phyloP scores from a whole-genome alignment of 1,140 invertebrate species.

The Mya arenaria region DNA sequence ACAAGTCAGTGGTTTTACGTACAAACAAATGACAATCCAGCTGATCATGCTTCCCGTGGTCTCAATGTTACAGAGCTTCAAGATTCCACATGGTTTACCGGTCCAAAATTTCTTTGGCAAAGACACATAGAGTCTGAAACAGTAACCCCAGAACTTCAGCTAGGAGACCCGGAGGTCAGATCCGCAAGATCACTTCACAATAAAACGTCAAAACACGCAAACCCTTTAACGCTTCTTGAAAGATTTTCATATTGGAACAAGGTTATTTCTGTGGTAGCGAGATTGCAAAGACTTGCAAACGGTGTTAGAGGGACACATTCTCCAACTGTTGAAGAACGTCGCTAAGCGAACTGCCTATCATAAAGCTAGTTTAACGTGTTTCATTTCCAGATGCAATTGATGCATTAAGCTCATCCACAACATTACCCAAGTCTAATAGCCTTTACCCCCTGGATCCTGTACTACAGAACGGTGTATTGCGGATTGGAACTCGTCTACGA shows the following conservation, averaged over 20 bases:
- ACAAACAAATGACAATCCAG: slow-evolving; percentile 48
- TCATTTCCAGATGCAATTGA: slow-evolving; percentile 29
- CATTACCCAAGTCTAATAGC: slow-evolving; percentile 1
- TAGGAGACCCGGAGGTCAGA: slow-evolving; percentile 40
- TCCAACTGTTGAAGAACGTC: not conserved
- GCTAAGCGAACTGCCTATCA: slow-evolving; percentile 33
- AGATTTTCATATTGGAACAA: slow-evolving; percentile 22
- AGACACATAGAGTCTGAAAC: not conserved
- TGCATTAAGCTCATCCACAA: slow-evolving; percentile 3
- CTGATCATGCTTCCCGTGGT: slow-evolving; percentile 51
- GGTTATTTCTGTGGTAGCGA: slow-evolving; percentile 11
- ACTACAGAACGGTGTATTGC: slow-evolving; percentile 21
- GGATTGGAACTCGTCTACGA: slow-evolving; percentile 44
- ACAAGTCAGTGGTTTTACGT: slow-evolving; percentile 45
- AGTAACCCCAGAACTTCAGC: slow-evolving; percentile 24
- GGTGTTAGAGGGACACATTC: not conserved
- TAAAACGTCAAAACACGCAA: not conserved
- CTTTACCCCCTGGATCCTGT: slow-evolving; percentile 40
- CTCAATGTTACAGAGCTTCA: slow-evolving; percentile 14
- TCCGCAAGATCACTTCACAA: not conserved
- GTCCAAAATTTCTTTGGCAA: slow-evolving; percentile 56
- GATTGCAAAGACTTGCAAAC: slow-evolving; percentile 19
- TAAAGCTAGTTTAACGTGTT: slow-evolving; percentile 18
- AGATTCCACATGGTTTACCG: slow-evolving; percentile 48
- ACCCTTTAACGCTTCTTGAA: slow-evolving; percentile 18